Evolutionary conservation across 2,888 invertebrate species (phyloP).

Genomic region (Tipula confusa): DNA sequence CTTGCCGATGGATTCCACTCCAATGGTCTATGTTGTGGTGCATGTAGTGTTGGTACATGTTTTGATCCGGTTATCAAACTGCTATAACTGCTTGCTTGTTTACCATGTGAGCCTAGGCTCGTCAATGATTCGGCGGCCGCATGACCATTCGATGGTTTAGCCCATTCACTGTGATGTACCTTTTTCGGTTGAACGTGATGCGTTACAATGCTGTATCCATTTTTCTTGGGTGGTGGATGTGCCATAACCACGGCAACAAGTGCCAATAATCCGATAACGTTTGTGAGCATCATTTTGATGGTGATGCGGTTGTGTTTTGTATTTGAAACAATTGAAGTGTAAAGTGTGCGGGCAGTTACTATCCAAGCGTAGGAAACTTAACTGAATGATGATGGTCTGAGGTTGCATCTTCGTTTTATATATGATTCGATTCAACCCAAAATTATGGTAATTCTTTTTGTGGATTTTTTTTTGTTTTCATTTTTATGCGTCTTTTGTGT

Average conservation of each 20-base stretch:
- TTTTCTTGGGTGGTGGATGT: neutral
- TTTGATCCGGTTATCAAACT: neutral
- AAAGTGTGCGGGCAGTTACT: neutral
- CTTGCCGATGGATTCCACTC: neutral
- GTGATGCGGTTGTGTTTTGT: neutral
- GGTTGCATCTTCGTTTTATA: neutral
- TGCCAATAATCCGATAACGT: neutral
- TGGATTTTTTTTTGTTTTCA: neutral
- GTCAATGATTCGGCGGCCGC: neutral
- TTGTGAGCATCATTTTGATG: neutral
- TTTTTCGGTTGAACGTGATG: neutral
- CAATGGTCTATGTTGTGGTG: neutral
- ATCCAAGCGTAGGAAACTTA: neutral
- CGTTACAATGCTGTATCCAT: neutral
- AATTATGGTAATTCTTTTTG: neutral
- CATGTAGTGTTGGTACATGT: neutral
- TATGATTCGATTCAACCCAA: neutral
- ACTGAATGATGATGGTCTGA: neutral
- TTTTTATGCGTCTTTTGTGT: neutral
- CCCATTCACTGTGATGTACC: neutral
- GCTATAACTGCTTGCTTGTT: neutral
- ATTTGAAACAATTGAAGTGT: no score
- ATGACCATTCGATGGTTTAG: neutral
- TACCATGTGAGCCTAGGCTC: neutral
- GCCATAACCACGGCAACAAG: neutral